Conservation (phyloP, 23 tunicate species). For the Halocynthia roretzi region DNA sequence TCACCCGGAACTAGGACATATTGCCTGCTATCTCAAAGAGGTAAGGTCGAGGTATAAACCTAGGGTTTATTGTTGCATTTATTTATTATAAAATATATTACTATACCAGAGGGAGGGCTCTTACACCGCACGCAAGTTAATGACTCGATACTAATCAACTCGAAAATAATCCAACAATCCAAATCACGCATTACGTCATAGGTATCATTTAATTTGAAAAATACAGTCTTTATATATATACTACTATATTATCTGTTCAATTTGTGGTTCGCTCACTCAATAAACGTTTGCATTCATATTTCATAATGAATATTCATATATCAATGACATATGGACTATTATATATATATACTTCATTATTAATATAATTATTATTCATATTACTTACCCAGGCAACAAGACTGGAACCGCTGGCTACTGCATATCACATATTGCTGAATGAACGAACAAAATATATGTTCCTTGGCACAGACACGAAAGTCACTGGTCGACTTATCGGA, state of each 20-base stretch:
- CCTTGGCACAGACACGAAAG: constrained; percentile 10
- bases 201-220: too few species aligned
- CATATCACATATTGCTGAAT: background rate
- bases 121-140: background rate
- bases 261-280: too few species aligned
- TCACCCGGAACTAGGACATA: constrained; percentile 8
- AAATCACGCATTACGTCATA: too few species aligned
- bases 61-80: background rate
- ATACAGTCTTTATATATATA: too few species aligned
- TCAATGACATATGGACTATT: too few species aligned
- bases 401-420: background rate
- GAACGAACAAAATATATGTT: background rate
- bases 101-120: background rate
- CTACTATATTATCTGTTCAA: too few species aligned
- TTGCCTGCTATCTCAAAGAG: constrained; percentile 3
- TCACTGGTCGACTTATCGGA: constrained; percentile 1
- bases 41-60: background rate
- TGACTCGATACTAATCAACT: background rate
- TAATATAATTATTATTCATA: too few species aligned
- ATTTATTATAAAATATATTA: background rate
- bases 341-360: too few species aligned
- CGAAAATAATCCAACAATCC: background rate
- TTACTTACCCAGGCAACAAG: too few species aligned
- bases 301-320: too few species aligned
- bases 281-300: too few species aligned